Conservation (phyloP, 2,113 vertebrate genomes). For the human (Homo sapiens) region DNA sequence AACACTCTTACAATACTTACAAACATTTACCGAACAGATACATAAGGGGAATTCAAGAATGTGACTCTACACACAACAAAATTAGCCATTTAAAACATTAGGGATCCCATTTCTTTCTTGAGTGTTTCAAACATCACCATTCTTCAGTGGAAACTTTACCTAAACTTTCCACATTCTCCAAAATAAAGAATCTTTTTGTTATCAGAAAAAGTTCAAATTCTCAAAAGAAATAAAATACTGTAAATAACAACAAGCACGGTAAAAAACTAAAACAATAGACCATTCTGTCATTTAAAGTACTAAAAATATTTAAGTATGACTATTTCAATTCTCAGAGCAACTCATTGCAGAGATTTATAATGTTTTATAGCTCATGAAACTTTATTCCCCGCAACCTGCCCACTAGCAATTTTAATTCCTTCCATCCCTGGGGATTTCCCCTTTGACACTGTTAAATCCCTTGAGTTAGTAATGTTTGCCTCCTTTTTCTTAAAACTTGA, state of each 20-base stretch:
- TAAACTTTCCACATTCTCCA: neutral
- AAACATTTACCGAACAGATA: neutral
- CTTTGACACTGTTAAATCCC: conserved; percentile 4
- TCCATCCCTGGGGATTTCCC: neutral
- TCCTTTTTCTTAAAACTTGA: neutral
- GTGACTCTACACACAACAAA: neutral
- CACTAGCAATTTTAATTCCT: neutral
- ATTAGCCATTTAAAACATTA: neutral
- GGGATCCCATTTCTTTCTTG: neutral
- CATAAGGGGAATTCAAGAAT: neutral
- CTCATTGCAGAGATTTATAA: neutral
- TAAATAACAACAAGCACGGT: neutral
- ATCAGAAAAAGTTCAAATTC: neutral
- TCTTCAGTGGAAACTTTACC: neutral
- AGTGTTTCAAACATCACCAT: neutral
- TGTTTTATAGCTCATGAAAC: neutral
- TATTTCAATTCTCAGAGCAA: neutral
- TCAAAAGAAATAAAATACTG: neutral
- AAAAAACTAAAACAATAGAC: neutral
- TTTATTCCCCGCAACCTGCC: neutral
- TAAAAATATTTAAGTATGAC: neutral
- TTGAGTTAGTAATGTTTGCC: neutral
- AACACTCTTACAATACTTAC: neutral
- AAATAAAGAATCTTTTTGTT: neutral
- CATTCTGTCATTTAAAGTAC: neutral